Evolutionary conservation across 2,888 invertebrate genomes (phyloP), one percentile per base, ranked within the genome.

Genomic region (Chloroclysta siterata): DNA sequence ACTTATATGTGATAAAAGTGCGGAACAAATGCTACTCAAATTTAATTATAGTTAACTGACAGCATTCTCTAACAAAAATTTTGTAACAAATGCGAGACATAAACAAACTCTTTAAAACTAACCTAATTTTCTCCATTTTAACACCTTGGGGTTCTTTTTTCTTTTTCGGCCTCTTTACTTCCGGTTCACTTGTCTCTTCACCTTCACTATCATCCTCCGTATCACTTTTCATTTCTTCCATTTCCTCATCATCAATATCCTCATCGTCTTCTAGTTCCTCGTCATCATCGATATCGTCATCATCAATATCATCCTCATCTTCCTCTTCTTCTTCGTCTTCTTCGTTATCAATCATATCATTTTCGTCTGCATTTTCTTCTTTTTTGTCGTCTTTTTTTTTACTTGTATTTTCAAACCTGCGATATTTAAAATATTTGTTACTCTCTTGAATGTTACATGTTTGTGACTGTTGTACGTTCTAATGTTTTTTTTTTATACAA

Each of bases 111-210:
- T n/a, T n/a, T n/a, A n/a, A n/a, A n/a, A 33, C 58, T 5, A 11
- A 66, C 66, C 60, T 62, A 57, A 62, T 77, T 56, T 41, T 69
- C 62, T 73, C 81, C 55, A 78, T 77, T 76, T 82, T 36, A 66
- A 72, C 17, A 14, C 29, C 14, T 11, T 41, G 1, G 5, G 17
- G n/a, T 57, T 77, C 84, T 0, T 68, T 57, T 28, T 74, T 82
- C 59, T 72, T 83, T 65, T 76, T 69, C 36, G 36, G 84, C 63
- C 74, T 83, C 58, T 76, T 82, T 0, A 41, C 51, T 47, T 67
- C 63, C 5, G 60, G 15, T 15, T 77, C 73, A 11, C 75, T 46
- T 15, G 2, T 17, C 17, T 46, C 46, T 46, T 46, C 44, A 15
- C 13, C 44, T 6, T 11, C 46, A 17, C 46, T 46, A 0, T 17